These are phyloP conservation scores for Coptodon rendalli DNA, from an alignment of 2,113 vertebrate genomes.

Conservation along the genomic window DNA sequence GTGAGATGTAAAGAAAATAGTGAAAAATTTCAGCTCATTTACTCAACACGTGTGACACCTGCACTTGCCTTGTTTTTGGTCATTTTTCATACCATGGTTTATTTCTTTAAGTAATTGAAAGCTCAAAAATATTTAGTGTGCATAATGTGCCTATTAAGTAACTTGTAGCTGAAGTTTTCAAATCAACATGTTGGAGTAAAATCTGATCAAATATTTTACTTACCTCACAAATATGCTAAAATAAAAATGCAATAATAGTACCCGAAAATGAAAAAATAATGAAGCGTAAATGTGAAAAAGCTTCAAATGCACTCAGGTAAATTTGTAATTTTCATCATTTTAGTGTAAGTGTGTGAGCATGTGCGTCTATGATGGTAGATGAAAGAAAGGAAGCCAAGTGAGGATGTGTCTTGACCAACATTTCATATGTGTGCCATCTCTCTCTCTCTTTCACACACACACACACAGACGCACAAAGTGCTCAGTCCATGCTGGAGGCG, in stretches of 20 bases:
- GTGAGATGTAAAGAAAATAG: background rate
- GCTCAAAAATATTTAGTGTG: background rate
- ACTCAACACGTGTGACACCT: background rate
- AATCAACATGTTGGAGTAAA: background rate
- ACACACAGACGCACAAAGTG: slow-evolving; percentile 15
- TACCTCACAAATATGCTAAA: background rate
- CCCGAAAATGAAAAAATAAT: background rate
- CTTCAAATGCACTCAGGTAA: background rate
- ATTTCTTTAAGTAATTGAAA: background rate
- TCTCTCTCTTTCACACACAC: background rate
- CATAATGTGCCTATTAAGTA: background rate
- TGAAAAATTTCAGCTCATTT: background rate
- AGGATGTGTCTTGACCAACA: background rate
- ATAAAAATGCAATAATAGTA: background rate
- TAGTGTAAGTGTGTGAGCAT: background rate
- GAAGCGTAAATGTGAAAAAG: background rate
- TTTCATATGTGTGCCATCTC: background rate
- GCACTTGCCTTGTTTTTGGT: background rate
- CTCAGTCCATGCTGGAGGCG: slow-evolving; percentile 46
- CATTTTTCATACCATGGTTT: background rate
- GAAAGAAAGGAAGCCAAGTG: background rate
- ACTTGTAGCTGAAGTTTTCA: background rate
- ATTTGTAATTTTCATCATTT: background rate
- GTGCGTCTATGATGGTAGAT: background rate
- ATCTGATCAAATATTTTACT: background rate